These are phyloP conservation scores for Neogobius melanostomus DNA, from an alignment of 2,113 vertebrate genomes.

Conservation along the genomic window DNA sequence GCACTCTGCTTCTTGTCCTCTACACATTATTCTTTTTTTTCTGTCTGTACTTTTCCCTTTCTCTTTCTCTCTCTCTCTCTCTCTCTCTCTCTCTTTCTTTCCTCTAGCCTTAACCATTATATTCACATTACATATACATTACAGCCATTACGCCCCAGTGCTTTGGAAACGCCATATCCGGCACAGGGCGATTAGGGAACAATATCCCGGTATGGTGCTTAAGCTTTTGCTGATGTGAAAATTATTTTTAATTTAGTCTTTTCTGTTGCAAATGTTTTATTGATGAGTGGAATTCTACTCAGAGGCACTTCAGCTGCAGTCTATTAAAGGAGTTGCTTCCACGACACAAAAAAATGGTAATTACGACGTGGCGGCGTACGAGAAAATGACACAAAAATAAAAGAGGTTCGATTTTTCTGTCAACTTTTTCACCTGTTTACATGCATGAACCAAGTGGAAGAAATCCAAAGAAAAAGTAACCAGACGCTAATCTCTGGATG, in stretches of 20 bases:
- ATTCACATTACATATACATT: constrained; percentile 8
- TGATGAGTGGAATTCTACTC: not conserved
- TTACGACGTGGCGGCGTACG: no score
- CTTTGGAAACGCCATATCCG: constrained; percentile 6
- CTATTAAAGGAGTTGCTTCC: not conserved
- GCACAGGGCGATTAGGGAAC: not conserved
- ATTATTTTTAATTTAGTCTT: constrained; percentile 3
- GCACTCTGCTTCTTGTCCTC: no score
- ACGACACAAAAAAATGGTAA: not conserved
- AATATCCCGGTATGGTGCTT: not conserved
- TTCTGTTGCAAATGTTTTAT: constrained; percentile 5
- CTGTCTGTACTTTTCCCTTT: not conserved
- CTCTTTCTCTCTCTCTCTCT: no score
- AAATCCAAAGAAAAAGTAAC: no score
- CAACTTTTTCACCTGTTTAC: no score
- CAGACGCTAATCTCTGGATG: no score
- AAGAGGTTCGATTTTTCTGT: no score
- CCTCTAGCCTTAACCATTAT: constrained; percentile 21
- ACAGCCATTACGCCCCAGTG: constrained; percentile 18
- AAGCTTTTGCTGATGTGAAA: not conserved
- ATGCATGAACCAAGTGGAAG: no score
- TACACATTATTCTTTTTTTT: not conserved
- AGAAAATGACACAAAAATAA: no score
- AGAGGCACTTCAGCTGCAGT: not conserved
- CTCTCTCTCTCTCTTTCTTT: no score